A percentile compares a stretch with the other conserved stretches of the same genome.
phyloP scores from a whole-genome alignment of 2,888 invertebrate species.

The Aelia acuminata region DNA sequence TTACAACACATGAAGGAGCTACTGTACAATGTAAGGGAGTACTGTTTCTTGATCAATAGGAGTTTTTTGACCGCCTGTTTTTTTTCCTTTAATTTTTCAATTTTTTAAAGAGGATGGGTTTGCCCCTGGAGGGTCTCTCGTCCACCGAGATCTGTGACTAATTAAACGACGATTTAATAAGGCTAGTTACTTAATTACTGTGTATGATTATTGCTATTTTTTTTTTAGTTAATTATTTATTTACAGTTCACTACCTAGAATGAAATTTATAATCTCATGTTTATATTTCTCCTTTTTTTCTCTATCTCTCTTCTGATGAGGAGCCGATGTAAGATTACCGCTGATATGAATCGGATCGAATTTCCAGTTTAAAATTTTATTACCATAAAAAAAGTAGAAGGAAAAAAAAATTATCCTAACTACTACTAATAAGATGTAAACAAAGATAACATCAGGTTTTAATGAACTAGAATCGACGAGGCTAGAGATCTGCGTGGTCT shows the following conservation, averaged over 20 bases:
- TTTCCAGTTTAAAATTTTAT: background rate
- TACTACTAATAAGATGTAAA: background rate
- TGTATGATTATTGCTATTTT: too few relatives aligned
- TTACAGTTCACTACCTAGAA: background rate
- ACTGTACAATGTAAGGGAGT: too few relatives aligned
- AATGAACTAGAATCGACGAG: background rate
- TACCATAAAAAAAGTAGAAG: background rate
- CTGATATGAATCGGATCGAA: background rate
- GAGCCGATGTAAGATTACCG: background rate
- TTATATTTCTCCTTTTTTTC: background rate
- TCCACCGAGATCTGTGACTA: too few relatives aligned
- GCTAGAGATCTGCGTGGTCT: background rate
- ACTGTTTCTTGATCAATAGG: too few relatives aligned
- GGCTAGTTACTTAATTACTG: too few relatives aligned
- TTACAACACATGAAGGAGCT: too few relatives aligned
- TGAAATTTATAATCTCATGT: background rate
- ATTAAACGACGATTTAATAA: too few relatives aligned
- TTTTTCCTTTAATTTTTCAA: too few relatives aligned
- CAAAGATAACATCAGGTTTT: background rate
- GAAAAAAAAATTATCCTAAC: background rate
- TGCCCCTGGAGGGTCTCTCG: too few relatives aligned
- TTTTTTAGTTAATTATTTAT: background rate
- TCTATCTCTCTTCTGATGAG: background rate
- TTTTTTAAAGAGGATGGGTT: too few relatives aligned
- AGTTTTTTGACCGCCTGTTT: too few relatives aligned